Percentiles rank a stretch among this genome's conserved stretches.
These are phyloP conservation scores for Laupala kohalensis DNA, from an alignment of 1,140 invertebrate species.

Conservation along the genomic window DNA sequence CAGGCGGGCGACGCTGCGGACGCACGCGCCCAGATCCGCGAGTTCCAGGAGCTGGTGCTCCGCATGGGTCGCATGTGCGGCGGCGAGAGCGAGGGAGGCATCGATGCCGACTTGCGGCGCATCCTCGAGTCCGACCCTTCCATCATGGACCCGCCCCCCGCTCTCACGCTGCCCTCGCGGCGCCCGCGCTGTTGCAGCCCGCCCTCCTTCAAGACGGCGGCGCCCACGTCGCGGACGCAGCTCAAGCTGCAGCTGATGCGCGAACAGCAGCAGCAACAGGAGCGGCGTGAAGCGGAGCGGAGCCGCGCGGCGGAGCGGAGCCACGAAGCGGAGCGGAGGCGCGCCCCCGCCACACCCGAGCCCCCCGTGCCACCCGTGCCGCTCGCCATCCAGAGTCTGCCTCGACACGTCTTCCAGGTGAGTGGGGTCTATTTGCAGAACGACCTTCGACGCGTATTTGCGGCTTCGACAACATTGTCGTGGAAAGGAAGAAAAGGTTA, in stretches of 20 bases:
- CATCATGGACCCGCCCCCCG: background rate
- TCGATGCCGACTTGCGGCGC: background rate
- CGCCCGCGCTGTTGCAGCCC: slow-evolving; percentile 36
- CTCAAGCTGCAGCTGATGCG: slow-evolving; percentile 75
- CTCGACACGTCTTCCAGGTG: slow-evolving; percentile 67
- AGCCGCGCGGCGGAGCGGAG: background rate
- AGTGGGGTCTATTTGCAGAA: slow-evolving; percentile 12
- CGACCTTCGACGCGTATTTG: too few species aligned
- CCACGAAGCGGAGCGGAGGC: slow-evolving; percentile 6
- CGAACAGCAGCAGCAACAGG: slow-evolving; percentile 63
- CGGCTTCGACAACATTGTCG: too few species aligned
- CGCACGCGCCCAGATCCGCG: background rate
- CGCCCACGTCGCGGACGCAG: slow-evolving; percentile 67
- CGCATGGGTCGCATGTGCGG: background rate
- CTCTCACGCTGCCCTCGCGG: background rate
- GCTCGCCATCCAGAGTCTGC: slow-evolving; percentile 29
- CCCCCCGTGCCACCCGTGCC: background rate
- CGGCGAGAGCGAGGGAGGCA: background rate
- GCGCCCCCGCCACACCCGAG: background rate
- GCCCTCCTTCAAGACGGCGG: slow-evolving; percentile 66
- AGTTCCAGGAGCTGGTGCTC: background rate
- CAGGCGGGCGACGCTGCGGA: background rate
- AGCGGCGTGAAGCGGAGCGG: slow-evolving; percentile 36
- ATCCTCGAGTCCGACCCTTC: background rate
- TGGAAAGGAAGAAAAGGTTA: too few species aligned